These are phyloP conservation scores for Aphrocallistes beatrix DNA, from an alignment of 37 sponge, comb jelly and placozoan species.

Conservation along the genomic window DNA sequence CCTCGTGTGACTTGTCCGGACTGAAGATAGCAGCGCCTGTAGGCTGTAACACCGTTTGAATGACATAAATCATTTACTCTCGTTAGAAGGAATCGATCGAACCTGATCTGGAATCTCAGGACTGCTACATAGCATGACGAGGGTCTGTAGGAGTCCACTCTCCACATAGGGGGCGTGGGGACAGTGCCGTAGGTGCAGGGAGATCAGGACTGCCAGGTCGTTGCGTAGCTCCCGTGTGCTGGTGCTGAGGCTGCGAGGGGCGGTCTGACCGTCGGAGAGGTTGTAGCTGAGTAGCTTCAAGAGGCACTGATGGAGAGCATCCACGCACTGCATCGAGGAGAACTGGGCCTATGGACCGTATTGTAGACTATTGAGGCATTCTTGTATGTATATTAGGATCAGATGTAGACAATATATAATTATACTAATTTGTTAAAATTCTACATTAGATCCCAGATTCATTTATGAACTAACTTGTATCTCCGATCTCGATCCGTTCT, in stretches of 20 bases:
- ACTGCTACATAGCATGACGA: not conserved
- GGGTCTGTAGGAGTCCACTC: not conserved
- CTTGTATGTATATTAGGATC: too few relatives aligned
- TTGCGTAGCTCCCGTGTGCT: constrained; percentile 31
- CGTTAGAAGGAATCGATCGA: too few relatives aligned
- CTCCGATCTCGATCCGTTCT: constrained; percentile 54
- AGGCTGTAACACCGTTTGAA: too few relatives aligned
- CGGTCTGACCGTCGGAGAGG: not conserved
- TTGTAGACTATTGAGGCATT: too few relatives aligned
- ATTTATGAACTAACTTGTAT: too few relatives aligned
- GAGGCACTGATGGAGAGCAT: not conserved
- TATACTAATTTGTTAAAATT: too few relatives aligned
- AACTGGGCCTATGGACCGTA: not conserved
- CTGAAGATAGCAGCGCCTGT: not conserved
- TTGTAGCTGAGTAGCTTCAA: not conserved
- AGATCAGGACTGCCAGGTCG: constrained; percentile 45
- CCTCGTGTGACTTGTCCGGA: constrained; percentile 41
- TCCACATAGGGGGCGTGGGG: constrained; percentile 76
- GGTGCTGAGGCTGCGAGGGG: not conserved
- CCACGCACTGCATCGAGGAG: not conserved
- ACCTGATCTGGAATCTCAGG: not conserved
- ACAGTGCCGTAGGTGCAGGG: constrained; percentile 34
- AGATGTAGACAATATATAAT: too few relatives aligned
- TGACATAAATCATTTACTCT: too few relatives aligned
- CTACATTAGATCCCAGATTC: too few relatives aligned